Conservation (phyloP, 2,113 vertebrate genomes). For the Caloenas nicobarica region DNA sequence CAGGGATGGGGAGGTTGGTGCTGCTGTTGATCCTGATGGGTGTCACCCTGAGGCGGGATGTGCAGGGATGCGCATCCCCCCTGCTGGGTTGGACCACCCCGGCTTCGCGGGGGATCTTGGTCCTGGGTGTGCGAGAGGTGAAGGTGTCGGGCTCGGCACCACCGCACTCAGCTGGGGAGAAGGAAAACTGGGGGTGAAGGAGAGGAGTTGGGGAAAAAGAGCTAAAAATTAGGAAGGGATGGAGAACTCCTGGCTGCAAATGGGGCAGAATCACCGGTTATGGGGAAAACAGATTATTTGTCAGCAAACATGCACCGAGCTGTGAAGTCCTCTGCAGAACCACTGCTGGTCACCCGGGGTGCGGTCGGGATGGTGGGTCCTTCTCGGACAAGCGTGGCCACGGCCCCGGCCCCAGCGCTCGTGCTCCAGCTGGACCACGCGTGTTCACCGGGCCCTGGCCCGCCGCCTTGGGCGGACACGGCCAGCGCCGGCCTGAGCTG, state of each 20-base stretch:
- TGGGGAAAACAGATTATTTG: rapidly evolving
- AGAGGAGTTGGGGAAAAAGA: background rate
- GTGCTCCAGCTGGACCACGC: background rate
- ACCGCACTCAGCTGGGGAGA: rapidly evolving
- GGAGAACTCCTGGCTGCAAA: rapidly evolving
- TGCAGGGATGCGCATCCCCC: background rate
- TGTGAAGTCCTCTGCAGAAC: rapidly evolving
- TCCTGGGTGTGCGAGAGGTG: rapidly evolving
- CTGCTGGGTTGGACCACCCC: rapidly evolving
- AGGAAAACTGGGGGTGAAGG: background rate
- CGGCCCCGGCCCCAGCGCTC: background rate
- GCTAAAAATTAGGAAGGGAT: background rate
- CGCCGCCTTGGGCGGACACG: too few relatives aligned
- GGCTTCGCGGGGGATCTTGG: rapidly evolving
- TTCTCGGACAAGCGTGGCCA: rapidly evolving
- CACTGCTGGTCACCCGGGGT: rapidly evolving
- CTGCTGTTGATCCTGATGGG: rapidly evolving
- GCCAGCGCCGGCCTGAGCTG: rapidly evolving
- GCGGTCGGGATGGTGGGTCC: rapidly evolving
- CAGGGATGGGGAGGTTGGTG: rapidly evolving
- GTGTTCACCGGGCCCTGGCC: background rate
- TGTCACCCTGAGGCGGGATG: background rate
- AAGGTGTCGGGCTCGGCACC: rapidly evolving
- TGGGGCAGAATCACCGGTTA: rapidly evolving
- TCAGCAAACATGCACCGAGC: rapidly evolving